Conservation (phyloP, 2,888 invertebrate genomes). For the Dryobotodes eremita region DNA sequence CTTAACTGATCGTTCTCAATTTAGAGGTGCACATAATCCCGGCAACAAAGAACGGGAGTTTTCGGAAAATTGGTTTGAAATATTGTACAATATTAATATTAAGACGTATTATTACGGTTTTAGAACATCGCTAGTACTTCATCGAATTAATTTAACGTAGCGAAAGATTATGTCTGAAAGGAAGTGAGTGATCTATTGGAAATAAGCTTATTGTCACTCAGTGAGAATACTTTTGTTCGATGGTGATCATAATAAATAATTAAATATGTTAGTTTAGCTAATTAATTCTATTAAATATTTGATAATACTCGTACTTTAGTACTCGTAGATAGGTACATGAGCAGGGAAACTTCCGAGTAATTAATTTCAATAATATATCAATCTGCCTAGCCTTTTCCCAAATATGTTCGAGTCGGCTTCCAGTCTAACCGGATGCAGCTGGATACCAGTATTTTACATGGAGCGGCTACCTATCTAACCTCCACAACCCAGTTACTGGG, state of each 20-base stretch:
- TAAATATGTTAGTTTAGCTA: not conserved
- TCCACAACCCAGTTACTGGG: too few species aligned
- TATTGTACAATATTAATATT: slow-evolving; percentile 12
- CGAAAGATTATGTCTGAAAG: not conserved
- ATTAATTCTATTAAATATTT: not conserved
- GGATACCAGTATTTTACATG: too few species aligned
- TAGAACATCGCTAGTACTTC: not conserved
- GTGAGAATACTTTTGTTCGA: not conserved
- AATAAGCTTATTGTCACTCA: not conserved
- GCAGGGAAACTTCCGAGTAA: not conserved
- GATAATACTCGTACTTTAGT: not conserved
- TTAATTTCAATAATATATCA: not conserved
- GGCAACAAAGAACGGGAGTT: slow-evolving; percentile 33
- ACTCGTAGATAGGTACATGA: too few species aligned
- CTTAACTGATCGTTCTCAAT: slow-evolving; percentile 29
- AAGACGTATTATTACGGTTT: not conserved
- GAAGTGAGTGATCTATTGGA: not conserved
- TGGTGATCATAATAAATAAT: not conserved
- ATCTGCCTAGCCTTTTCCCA: too few species aligned
- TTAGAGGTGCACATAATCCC: slow-evolving; percentile 32
- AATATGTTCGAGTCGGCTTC: too few species aligned
- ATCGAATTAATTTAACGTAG: not conserved
- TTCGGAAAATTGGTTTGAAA: slow-evolving; percentile 42
- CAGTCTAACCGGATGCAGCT: too few species aligned
- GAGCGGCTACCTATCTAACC: too few species aligned